phyloP scores from a whole-genome alignment of 2,888 invertebrate genomes.

The Hydrotaea diabolus region DNA sequence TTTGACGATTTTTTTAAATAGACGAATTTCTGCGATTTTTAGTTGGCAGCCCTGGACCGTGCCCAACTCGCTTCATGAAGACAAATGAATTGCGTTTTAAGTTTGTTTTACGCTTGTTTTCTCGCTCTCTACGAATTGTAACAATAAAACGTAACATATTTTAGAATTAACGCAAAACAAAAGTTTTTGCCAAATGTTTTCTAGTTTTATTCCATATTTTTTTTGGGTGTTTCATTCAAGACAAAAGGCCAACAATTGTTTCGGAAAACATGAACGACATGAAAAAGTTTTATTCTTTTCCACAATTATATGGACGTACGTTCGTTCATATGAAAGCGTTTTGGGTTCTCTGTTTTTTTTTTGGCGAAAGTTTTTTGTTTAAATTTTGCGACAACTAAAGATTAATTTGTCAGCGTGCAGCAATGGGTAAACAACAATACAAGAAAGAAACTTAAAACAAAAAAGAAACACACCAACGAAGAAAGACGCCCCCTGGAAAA shows the following conservation, averaged over 20 bases:
- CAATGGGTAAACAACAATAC: slow-evolving; percentile 54
- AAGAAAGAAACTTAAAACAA: slow-evolving; percentile 8
- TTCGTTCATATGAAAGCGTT: neutral
- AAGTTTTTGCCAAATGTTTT: neutral
- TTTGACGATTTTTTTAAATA: too few species aligned
- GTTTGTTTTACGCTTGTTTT: slow-evolving; percentile 4
- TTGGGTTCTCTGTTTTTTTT: neutral
- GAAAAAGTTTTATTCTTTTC: slow-evolving; percentile 11
- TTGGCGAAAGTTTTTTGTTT: neutral
- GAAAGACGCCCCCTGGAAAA: neutral
- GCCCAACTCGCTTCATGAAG: neutral
- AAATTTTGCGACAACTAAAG: slow-evolving; percentile 51
- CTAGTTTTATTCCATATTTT: neutral
- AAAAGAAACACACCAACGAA: too few species aligned
- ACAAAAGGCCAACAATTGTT: slow-evolving; percentile 4
- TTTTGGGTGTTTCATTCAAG: neutral
- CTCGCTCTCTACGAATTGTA: neutral
- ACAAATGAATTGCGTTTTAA: slow-evolving; percentile 13
- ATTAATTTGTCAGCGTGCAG: slow-evolving; percentile 62
- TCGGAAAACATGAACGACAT: neutral
- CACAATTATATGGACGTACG: neutral
- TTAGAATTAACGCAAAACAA: slow-evolving; percentile 11
- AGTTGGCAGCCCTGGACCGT: neutral
- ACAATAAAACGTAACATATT: slow-evolving; percentile 27
- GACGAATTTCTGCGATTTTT: too few species aligned